Base-by-base conservation (phyloP, 2,113 vertebrate species). In the Halichoeres trimaculatus region DNA sequence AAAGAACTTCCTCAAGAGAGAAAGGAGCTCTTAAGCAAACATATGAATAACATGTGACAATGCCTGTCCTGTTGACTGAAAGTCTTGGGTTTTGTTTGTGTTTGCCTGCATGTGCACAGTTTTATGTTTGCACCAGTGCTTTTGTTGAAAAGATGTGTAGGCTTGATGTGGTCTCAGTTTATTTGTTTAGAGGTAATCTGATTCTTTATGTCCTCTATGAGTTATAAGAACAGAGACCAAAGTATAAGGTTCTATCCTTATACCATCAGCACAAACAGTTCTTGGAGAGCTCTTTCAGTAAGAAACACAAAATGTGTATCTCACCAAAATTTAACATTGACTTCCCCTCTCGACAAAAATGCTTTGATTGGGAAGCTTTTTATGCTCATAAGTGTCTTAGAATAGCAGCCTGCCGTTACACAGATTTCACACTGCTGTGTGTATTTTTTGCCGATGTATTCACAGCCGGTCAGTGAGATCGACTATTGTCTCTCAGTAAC, bases 1-100 rank as follows among this genome's bases (percentile, higher is more conserved):
- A 22, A 24, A 87, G 85, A 79, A 51, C 83, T 86, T 90, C 87
- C 79, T 88, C 36, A 26, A 67, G 69, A 50, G 64, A 81, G 83
- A 81, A 84, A 66, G 45, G 45, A 76, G 55, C 58, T 19, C 56
- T 82, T 78, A 71, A 76, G 57, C 66, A 74, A 84, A 85, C 77
- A 81, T 3, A 67, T 67, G 69, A 87, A 43, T 58, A 78, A 80
- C 43, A 52, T 50, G 66, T 17, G 23, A 57, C 22, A 40, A 23
- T 51, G 74, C 62, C 67, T 61, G 24, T 59, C 38, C 26, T 64
- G 57, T 35, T 55, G 62, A 73, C 60, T 63, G 65, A 73, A 54
- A 14, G 30, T 81, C 48, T 30, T 26, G 45, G 23, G 22, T 30
- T 52, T 20, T 63, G 20, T 53, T 20, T 63, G 17, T 26, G 17